Evolutionary conservation across 2,797 vertebrate species (phyloP).

Genomic region (Spinus olivaceus): DNA sequence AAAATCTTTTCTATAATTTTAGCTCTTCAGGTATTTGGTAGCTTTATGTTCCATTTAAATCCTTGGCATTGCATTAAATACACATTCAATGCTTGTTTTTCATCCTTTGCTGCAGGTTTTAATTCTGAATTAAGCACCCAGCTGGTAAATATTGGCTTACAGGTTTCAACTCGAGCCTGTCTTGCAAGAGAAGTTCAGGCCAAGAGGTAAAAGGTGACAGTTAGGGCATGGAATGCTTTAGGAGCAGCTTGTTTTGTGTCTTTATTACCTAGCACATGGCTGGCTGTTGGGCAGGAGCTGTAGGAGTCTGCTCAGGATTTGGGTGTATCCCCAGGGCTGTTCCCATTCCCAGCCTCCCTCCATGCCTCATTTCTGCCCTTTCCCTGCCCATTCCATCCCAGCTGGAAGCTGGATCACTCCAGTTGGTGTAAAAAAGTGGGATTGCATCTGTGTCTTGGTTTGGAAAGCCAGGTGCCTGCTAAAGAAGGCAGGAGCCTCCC

Average conservation of each 20-base stretch:
- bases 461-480: too few species aligned
- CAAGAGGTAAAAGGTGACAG: not conserved
- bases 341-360: not conserved
- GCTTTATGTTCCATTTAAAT: not conserved
- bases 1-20: not conserved
- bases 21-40: not conserved
- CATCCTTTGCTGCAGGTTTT: not conserved
- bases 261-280: not conserved
- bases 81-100: not conserved
- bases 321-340: not conserved
- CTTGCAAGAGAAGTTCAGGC: not conserved
- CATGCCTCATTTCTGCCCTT: not conserved
- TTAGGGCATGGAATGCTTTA: not conserved
- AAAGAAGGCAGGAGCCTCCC: too few species aligned
- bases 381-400: not conserved
- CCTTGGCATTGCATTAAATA: not conserved
- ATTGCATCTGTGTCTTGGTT: not conserved
- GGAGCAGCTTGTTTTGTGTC: not conserved
- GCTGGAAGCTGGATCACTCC: not conserved
- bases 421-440: accelerated
- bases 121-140: not conserved
- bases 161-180: not conserved
- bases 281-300: not conserved
- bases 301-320: not conserved
- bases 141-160: not conserved